These are phyloP conservation scores for Podocnemis expansa DNA, from an alignment of 2,113 vertebrate species.

Conservation along the genomic window DNA sequence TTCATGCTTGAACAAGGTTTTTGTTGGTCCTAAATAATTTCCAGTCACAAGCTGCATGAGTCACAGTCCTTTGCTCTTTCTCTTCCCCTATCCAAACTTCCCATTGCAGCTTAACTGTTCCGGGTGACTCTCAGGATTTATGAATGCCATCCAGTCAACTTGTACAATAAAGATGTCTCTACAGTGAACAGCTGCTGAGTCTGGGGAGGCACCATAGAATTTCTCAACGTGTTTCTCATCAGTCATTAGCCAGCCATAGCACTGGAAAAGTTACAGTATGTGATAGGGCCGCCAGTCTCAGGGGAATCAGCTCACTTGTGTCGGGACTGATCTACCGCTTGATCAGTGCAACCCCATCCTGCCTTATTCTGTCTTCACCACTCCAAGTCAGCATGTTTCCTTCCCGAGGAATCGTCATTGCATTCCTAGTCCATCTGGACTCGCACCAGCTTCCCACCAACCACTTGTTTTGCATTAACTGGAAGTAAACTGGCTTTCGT, in stretches of 20 bases:
- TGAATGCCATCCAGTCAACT: neutral
- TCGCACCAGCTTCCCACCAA: neutral
- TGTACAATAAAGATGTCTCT: neutral
- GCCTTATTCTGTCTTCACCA: neutral
- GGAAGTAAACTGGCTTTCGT: neutral
- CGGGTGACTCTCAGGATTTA: neutral
- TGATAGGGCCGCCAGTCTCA: neutral
- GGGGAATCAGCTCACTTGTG: neutral
- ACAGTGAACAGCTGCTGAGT: neutral
- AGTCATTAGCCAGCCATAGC: neutral
- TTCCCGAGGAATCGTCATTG: neutral
- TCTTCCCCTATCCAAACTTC: neutral
- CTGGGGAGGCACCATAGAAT: neutral
- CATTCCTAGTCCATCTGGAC: neutral
- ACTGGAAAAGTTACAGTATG: neutral
- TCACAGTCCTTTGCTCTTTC: neutral
- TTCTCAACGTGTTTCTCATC: neutral
- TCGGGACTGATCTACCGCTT: neutral
- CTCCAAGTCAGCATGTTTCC: neutral
- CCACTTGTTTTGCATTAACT: neutral
- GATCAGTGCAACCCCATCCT: neutral
- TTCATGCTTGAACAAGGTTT: neutral
- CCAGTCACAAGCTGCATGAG: neutral
- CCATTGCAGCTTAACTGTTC: neutral
- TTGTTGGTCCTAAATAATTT: neutral